Base-by-base conservation (phyloP, 2,113 vertebrate species). In the Leiothrix lutea region DNA sequence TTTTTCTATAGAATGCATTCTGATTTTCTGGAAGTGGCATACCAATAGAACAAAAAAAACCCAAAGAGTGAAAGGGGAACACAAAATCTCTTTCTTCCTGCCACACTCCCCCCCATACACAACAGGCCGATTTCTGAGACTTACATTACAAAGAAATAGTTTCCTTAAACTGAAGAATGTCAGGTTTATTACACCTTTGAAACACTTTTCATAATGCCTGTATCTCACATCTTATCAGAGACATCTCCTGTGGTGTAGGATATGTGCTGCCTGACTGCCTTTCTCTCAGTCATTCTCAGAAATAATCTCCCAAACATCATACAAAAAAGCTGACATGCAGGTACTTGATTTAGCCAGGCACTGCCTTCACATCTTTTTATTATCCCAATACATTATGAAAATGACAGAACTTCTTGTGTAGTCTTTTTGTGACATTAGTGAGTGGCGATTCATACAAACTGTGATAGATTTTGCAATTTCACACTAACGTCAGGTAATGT, bases 91-190 rank as follows among this genome's bases (percentile, higher is more conserved):
- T 71, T 58, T 22, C 3, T 29, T 23, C 4, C 8, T 45, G 12
- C 11, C 14, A 5, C 26, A 31, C 8, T 36, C 4, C 15, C 16
- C 16, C 8, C 3, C 2, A 10, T 5, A 1, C 1, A 2, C 4
- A 3, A 18, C 0, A 0, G 12, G 15, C 0, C 65, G 40, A 72
- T 15, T 67, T 31, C 40, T 53, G 33, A 53, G n/a, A 35, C 7
- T 56, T 65, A 45, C 24, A 45, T 25, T 69, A 18, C 4, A 50
- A 60, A 58, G 13, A 73, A 87, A 57, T 24, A 5, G 5, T 40
- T 19, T 26, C 13, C 11, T 42, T 77, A 65, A 38, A 62, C 12
- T 73, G 13, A 70, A 38, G 40, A 50, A 33, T 20, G 5, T 33
- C 7, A 19, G 47, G 24, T 47, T 66, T 70, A 31, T 54, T 83